Evolutionary conservation across 2,888 invertebrate genomes (phyloP), one percentile per base, ranked within the genome.

Genomic region (Nomada fucata): DNA sequence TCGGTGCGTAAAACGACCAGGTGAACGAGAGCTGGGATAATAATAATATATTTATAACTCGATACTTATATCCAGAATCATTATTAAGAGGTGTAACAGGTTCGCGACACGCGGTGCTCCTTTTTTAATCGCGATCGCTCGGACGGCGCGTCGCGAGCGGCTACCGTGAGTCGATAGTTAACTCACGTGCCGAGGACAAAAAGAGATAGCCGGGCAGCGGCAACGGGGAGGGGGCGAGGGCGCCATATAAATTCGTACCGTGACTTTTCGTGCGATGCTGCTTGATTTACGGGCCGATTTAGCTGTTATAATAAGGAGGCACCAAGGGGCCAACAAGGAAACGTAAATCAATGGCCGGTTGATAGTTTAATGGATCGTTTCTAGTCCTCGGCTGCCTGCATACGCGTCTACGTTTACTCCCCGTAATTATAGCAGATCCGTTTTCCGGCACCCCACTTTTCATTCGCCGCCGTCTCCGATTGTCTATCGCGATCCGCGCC

Each of bases 331-430:
- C 67, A 77, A 71, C 77, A 67, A 80, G 80, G 71, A 86, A 79
- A 83, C 85, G 81, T 86, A 86, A 86, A 86, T 86, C 86, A 87
- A 83, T 74, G 78, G 61, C 68, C 71, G 76, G 85, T 70, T 85
- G 83, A 86, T 87, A 76, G 73, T 74, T 87, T 83, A 87, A 86
- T 87, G 81, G 76, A 83, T 87, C 80, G 86, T 82, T 86, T 79
- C 60, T 55, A 26, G n/a, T 53, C 52, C 52, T 47, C 26, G 20
- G 67, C 53, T 68, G 83, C 50, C 55, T 72, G 78, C 72, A 73
- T 76, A 67, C 67, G 59, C 75, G 50, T 26, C 59, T 44, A 50
- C 78, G 68, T 75, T 72, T 76, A 71, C 73, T 74, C 83, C 20
- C 53, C 70, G 23, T 81, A 85, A 83, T 86, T 84, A 84, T 44